These are phyloP conservation scores for Biston stratarius DNA, from an alignment of 2,888 invertebrate genomes.

Conservation along the genomic window DNA sequence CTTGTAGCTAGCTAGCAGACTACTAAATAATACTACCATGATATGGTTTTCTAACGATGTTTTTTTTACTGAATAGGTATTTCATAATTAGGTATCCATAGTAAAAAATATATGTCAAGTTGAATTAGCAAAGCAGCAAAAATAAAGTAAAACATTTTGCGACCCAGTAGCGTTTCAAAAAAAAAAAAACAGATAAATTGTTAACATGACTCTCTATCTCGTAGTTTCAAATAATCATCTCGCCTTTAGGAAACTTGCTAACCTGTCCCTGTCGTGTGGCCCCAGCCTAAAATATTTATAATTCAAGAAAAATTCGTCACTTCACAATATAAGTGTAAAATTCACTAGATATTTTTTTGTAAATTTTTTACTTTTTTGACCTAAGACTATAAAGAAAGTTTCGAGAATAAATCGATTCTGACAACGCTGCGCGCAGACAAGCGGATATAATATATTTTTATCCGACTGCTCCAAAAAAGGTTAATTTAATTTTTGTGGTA, in stretches of 20 bases:
- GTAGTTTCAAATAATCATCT: not conserved
- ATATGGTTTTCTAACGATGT: too few species aligned
- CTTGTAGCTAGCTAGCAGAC: too few species aligned
- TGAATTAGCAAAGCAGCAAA: too few species aligned
- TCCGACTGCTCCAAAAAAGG: not conserved
- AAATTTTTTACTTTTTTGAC: conserved; percentile 34
- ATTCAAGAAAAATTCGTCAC: conserved; percentile 32
- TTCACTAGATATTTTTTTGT: conserved; percentile 33
- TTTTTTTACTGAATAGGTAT: too few species aligned
- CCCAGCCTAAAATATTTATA: conserved; percentile 31
- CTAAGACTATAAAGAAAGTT: not conserved
- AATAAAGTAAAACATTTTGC: too few species aligned
- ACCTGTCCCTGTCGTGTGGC: not conserved
- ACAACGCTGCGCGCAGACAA: not conserved
- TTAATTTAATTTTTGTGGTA: not conserved
- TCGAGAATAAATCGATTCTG: too few species aligned
- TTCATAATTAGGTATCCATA: too few species aligned
- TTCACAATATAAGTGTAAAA: conserved; percentile 39
- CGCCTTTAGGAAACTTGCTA: not conserved
- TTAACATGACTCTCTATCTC: too few species aligned
- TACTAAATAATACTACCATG: too few species aligned
- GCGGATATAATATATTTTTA: not conserved
- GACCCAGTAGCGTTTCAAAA: too few species aligned
- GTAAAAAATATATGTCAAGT: too few species aligned
- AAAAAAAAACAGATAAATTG: too few species aligned